Evolutionary conservation across 2,797 vertebrate species (phyloP), one percentile per base, ranked within the genome.

Genomic region (Gymnocypris eckloni): DNA sequence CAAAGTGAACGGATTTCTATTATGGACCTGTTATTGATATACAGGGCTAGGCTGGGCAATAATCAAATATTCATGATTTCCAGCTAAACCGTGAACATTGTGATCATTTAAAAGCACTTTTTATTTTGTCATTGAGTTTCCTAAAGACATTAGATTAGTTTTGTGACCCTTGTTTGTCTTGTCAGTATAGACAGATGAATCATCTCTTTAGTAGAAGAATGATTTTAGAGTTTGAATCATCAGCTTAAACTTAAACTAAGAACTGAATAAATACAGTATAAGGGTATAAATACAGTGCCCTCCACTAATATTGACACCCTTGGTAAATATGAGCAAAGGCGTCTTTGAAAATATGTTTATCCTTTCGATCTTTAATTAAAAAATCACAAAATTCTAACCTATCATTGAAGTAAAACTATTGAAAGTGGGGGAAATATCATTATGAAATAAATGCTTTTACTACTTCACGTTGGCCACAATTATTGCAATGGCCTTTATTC

Each of bases 1-100:
- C 39, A 83, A 64, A 83, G 54, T 75, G 70, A 64, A 41, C 8
- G 8, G 48, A 82, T 82, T 82, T 82, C 50, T 56, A 56, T 56
- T 54, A 70, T 10, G 48, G 67, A 71, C 13, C 2, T 13, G 13
- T 9, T 69, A 39, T 52, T 81, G 64, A 80, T 28, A 33, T 66
- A 61, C 37, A 61, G 22, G 22, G n/a, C 13, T 61, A 61, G 12
- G 13, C 54, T 43, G 8, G 39, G 22, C 22, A 16, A 61, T 61
- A 43, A 61, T 79, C 13, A 79, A 25, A 25, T 61, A 61, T 61
- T 79, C 39, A 61, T 61, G 13, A 79, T n/a, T 61, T 79, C 37
- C 15, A 8, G 37, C 37, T 18, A 79, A 13, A 61, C 61, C 2
- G 8, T 28, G 13, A 61, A 79, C 15, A 79, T 48, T 25, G 22